Evolutionary conservation across 2,113 vertebrate genomes (phyloP).

Genomic region (Xerus inauris): DNA sequence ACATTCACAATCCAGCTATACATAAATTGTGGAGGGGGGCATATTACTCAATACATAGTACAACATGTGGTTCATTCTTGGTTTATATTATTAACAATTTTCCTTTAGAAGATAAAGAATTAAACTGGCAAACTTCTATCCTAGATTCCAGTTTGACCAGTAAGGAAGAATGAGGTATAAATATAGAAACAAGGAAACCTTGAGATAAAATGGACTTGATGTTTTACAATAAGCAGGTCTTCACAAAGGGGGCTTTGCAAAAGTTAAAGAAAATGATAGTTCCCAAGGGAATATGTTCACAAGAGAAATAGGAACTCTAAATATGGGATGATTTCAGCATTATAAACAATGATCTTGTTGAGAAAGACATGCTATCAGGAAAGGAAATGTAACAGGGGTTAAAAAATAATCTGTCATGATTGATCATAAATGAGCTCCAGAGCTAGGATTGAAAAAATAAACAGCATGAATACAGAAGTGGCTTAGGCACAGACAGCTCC

Average conservation of each 20-base stretch:
- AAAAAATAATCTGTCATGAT: neutral
- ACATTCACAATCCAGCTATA: neutral
- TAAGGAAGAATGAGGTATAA: neutral
- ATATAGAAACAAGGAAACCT: neutral
- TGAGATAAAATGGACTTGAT: neutral
- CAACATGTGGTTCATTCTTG: neutral
- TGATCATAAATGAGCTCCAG: neutral
- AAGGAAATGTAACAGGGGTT: neutral
- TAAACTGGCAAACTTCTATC: neutral
- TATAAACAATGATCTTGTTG: neutral
- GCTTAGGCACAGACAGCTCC: neutral
- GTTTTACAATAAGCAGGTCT: neutral
- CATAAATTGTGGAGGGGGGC: neutral
- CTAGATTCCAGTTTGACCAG: neutral
- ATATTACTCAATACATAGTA: neutral
- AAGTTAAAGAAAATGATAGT: neutral
- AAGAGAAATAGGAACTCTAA: neutral
- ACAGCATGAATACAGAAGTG: neutral
- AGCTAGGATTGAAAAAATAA: neutral
- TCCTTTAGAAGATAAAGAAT: conserved; percentile 29
- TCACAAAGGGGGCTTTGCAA: neutral
- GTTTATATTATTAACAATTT: neutral
- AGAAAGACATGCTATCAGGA: neutral
- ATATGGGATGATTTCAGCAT: neutral
- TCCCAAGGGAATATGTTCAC: neutral